Evolutionary conservation across 2,797 vertebrate genomes (phyloP).

Genomic region (Tangara arthus): DNA sequence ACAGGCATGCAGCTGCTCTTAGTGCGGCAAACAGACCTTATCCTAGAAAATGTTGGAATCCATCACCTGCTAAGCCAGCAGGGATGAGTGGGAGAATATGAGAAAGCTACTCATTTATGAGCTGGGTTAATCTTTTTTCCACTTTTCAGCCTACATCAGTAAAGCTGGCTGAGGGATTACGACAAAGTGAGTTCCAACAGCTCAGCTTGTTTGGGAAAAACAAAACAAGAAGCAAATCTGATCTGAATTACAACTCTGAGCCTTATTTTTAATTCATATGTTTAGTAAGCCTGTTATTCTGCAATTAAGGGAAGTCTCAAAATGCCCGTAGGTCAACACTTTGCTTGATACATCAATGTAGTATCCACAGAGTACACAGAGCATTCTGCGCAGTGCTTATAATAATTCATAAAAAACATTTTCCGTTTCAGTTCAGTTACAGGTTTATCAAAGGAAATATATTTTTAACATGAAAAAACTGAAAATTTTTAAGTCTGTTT

Average conservation of each 20-base stretch:
- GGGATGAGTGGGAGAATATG: neutral
- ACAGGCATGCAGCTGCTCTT: neutral
- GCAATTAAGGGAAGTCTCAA: slow-evolving; percentile 1
- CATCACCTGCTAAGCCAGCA: neutral
- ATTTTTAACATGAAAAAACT: neutral
- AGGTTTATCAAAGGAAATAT: neutral
- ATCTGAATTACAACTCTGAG: slow-evolving; percentile 39
- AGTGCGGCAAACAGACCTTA: neutral
- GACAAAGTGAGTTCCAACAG: neutral
- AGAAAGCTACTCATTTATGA: neutral
- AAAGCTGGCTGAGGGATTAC: neutral
- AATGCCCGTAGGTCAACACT: neutral
- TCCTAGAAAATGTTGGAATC: neutral
- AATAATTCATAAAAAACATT: neutral
- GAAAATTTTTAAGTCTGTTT: neutral
- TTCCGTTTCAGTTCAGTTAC: neutral
- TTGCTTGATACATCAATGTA: neutral
- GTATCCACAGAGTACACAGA: neutral
- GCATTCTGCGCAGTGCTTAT: neutral
- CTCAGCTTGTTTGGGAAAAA: neutral
- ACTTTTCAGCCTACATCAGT: neutral
- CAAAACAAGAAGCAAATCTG: neutral
- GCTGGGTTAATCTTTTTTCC: neutral
- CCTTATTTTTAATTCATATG: neutral
- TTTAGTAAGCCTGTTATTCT: slow-evolving; percentile 25